Conservation (phyloP, 2,797 vertebrate genomes). For the Crenichthys baileyi region DNA sequence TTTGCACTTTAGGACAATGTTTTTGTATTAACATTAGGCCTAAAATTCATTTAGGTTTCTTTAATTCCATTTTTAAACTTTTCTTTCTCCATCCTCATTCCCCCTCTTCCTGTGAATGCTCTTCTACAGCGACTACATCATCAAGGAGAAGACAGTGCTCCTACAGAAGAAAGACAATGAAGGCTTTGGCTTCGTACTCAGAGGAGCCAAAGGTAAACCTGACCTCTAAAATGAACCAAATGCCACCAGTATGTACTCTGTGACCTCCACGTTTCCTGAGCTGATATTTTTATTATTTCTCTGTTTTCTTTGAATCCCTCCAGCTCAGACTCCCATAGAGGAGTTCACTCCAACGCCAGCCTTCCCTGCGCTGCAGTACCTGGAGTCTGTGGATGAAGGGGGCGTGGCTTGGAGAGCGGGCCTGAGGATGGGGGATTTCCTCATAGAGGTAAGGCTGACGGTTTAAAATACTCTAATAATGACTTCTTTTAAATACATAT, state of each 20-base stretch:
- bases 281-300: conserved; percentile 22
- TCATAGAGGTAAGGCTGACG: conserved; percentile 86
- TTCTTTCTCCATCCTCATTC: conserved; percentile 24
- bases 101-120: conserved; percentile 24
- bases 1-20: conserved; percentile 66
- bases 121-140: conserved; percentile 91
- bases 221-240: conserved; percentile 12
- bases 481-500: no score
- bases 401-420: conserved; percentile 93
- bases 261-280: conserved; percentile 2
- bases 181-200: conserved; percentile 94
- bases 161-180: conserved; percentile 97
- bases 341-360: conserved; percentile 96
- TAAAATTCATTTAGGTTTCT: conserved; percentile 46
- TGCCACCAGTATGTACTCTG: background rate
- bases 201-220: conserved; percentile 93
- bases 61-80: conserved; percentile 21
- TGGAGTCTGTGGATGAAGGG: conserved; percentile 94
- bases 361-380: conserved; percentile 93
- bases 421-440: conserved; percentile 94
- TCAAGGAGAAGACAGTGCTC: conserved; percentile 96
- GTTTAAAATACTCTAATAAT: background rate
- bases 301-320: conserved; percentile 33
- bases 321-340: conserved; percentile 97
- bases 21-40: conserved; percentile 21